Conservation (phyloP, 2,888 invertebrate genomes). For the Trypoxylon attenuatum region DNA sequence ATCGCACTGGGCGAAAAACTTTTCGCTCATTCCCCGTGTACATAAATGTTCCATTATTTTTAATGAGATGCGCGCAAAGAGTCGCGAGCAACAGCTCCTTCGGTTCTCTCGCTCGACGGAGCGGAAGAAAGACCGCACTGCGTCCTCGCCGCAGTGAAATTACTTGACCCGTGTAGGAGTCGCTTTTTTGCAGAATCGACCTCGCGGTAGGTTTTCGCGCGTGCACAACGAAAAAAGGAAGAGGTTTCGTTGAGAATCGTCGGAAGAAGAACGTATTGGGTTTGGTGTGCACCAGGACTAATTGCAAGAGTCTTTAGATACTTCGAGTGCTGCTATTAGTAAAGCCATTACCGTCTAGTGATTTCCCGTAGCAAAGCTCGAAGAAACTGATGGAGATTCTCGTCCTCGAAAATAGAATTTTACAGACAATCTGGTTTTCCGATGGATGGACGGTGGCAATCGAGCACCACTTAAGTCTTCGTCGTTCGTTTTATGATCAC, state of each 20-base stretch:
- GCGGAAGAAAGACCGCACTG: not conserved
- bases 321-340: slow-evolving; percentile 20
- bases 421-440: slow-evolving; percentile 50
- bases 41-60: slow-evolving; percentile 11
- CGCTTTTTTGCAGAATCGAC: too few relatives aligned
- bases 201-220: too few relatives aligned
- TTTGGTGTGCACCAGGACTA: slow-evolving; percentile 21
- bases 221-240: not conserved
- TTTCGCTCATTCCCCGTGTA: not conserved
- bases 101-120: not conserved
- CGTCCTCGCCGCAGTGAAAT: not conserved
- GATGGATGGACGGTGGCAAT: slow-evolving; percentile 49
- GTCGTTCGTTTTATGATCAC: slow-evolving; percentile 45
- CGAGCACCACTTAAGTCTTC: slow-evolving; percentile 47
- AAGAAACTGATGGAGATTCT: slow-evolving; percentile 37
- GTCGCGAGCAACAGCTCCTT: not conserved
- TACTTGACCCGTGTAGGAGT: too few relatives aligned
- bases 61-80: slow-evolving; percentile 1
- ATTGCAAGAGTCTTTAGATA: slow-evolving; percentile 27
- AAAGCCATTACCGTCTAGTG: slow-evolving; percentile 39
- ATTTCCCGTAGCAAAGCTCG: slow-evolving; percentile 34
- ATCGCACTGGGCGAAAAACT: slow-evolving; percentile 2
- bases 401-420: slow-evolving; percentile 47
- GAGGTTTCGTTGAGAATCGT: not conserved
- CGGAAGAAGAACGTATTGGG: slow-evolving; percentile 7